Evolutionary conservation across 2,797 vertebrate genomes (phyloP), one percentile per base, ranked within the genome.

Genomic region (Coendou prehensilis): DNA sequence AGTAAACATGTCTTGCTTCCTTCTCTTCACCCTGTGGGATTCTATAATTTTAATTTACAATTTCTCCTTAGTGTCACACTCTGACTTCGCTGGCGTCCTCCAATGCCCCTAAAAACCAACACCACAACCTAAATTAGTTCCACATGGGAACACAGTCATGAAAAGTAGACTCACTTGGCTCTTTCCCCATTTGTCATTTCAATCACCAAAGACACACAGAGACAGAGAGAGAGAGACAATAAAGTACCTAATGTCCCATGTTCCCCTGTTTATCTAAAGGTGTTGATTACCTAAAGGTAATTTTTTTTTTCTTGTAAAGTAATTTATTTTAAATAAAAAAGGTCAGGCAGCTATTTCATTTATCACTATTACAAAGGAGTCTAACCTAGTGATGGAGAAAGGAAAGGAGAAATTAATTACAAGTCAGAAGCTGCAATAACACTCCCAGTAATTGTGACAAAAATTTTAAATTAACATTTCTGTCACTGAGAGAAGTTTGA

Each of bases 401-500:
- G 98, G 98, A 97, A 98, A 98, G 96, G 98, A 98, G 98, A 99
- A 99, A 99, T 99, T 99, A 99, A 99, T 99, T 99, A 99, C 98
- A 97, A 98, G 98, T 98, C 98, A 98, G 98, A 98, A 98, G 98
- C 98, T 98, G 98, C 98, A 98, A 98, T 98, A 98, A 98, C 98
- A 98, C 98, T 99, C 98, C 98, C 94, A 86, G 97, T 98, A 99
- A 98, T 99, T 98, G 98, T 99, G 98, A 98, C 98, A 94, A 99
- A 99, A 99, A 98, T 98, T 99, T 99, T 98, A 99, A 99, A 99
- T 99, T 98, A 99, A 99, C 98, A 41, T 98, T 99, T 99, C 98
- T 98, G 98, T 99, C 98, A 98, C 97, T 93, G 98, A 98, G 97
- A 98, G 98, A 98, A 98, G 98, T 99, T 98, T 99, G 98, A 99